Conservation (phyloP, 2,888 invertebrate genomes). For the Prostheceraeus crozeri region DNA sequence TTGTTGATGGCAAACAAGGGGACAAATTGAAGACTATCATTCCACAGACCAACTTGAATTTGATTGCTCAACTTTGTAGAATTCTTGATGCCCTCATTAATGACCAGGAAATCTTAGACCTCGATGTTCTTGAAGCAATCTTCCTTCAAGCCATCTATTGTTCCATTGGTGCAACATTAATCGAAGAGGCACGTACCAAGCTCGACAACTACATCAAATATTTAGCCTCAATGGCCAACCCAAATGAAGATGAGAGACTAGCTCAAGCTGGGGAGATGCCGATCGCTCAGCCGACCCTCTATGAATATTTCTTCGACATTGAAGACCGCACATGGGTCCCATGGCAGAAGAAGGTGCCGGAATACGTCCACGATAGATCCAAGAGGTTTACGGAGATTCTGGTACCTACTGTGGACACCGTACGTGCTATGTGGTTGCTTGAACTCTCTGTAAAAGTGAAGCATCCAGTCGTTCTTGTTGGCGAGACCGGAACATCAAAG, state of each 20-base stretch:
- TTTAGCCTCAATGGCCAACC: conserved; percentile 64
- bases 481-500: conserved; percentile 85
- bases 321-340: conserved; percentile 68
- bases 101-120: conserved; percentile 45
- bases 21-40: conserved; percentile 71
- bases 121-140: conserved; percentile 64
- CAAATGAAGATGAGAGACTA: conserved; percentile 60
- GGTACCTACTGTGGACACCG: conserved; percentile 80
- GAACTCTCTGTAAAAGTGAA: conserved; percentile 65
- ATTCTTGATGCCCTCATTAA: conserved; percentile 68
- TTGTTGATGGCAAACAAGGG: conserved; percentile 64
- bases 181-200: conserved; percentile 63
- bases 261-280: conserved; percentile 67
- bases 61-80: conserved; percentile 74
- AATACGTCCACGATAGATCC: conserved; percentile 67
- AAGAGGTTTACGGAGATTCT: conserved; percentile 73
- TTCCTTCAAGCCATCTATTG: conserved; percentile 72
- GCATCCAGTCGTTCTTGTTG: conserved; percentile 73
- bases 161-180: conserved; percentile 72
- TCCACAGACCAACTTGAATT: conserved; percentile 74
- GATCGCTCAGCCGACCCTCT: conserved; percentile 65
- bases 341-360: conserved; percentile 73
- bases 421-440: conserved; percentile 71
- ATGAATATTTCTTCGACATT: conserved; percentile 72
- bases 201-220: conserved; percentile 64